phyloP scores from a whole-genome alignment of 2,888 invertebrate genomes.

The Hydropsyche betteni region DNA sequence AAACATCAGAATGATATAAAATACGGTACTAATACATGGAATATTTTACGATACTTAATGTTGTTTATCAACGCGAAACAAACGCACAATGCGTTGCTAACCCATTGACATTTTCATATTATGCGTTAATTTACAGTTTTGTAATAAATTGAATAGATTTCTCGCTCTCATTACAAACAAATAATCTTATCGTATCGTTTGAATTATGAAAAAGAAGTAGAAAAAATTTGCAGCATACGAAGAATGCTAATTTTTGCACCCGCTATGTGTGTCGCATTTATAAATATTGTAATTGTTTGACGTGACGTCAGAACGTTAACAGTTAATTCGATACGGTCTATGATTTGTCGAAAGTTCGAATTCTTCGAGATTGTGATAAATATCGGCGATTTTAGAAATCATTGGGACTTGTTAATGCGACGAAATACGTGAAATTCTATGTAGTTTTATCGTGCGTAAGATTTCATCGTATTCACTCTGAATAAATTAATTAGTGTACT shows the following conservation, averaged over 20 bases:
- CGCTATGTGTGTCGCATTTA: background rate
- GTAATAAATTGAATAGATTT: background rate
- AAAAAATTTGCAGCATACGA: background rate
- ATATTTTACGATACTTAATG: too few species aligned
- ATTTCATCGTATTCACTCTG: too few species aligned
- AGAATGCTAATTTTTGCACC: conserved; percentile 6
- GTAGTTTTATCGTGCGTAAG: too few species aligned
- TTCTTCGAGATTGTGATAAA: conserved; percentile 21
- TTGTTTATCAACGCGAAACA: too few species aligned
- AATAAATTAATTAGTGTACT: too few species aligned
- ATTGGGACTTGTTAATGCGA: too few species aligned
- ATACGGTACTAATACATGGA: too few species aligned
- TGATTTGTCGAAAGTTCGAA: conserved; percentile 30
- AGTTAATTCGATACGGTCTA: conserved; percentile 18
- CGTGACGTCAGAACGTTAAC: conserved; percentile 19
- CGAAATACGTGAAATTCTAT: too few species aligned
- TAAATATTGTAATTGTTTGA: conserved; percentile 12
- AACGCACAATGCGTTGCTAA: too few species aligned
- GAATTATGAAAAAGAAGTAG: background rate
- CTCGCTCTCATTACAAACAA: background rate
- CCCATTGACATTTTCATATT: too few species aligned
- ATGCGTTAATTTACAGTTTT: too few species aligned
- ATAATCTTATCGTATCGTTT: background rate
- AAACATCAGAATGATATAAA: too few species aligned
- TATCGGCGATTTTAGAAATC: background rate